Conservation (phyloP, 2,113 vertebrate species). For the Bungarus multicinctus region DNA sequence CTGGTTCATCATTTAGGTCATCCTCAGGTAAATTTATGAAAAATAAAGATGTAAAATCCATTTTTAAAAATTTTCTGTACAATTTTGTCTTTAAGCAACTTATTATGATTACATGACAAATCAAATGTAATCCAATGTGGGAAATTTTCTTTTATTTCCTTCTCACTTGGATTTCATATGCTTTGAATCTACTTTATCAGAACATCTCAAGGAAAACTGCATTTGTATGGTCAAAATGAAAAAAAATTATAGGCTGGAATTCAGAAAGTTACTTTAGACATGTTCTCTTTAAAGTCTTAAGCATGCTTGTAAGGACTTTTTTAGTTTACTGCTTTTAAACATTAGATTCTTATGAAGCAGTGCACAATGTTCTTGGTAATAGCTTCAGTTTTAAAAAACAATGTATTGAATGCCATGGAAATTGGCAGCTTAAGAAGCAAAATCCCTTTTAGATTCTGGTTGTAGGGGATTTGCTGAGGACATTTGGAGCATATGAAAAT, state of each 20-base stretch:
- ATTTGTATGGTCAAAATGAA: not conserved
- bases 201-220: slow-evolving; percentile 10
- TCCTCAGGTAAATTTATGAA: slow-evolving; percentile 79
- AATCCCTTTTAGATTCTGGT: not conserved
- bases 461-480: not conserved
- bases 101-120: not conserved
- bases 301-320: not conserved
- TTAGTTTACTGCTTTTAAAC: not conserved
- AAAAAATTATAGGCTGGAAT: not conserved
- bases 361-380: not conserved
- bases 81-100: not conserved
- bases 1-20: slow-evolving; percentile 94
- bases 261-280: slow-evolving; percentile 5
- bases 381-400: not conserved
- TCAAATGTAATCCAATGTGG: not conserved
- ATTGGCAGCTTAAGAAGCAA: not conserved
- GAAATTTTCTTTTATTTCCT: not conserved
- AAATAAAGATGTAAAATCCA: not conserved
- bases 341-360: not conserved
- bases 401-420: not conserved
- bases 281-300: not conserved
- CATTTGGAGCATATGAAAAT: not conserved
- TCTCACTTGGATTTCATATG: not conserved
- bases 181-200: not conserved
- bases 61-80: not conserved